Evolutionary conservation across 1,140 invertebrate species (phyloP), one percentile per base, ranked within the genome.

Genomic region (Drosophila insularis): DNA sequence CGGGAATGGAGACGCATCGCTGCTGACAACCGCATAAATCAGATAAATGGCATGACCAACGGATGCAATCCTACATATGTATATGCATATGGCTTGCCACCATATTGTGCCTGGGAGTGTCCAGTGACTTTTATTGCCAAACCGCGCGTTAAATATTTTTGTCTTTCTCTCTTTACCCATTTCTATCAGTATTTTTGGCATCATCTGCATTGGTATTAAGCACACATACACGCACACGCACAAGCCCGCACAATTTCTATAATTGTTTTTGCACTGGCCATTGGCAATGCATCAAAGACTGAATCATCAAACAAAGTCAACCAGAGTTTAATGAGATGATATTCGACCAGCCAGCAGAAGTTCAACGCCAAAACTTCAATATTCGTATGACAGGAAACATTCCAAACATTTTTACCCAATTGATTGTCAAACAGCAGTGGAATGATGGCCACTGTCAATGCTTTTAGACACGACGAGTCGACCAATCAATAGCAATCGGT

Each of bases 11-110:
- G 32, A 35, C 0, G 43, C 43, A 50, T 50, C 43, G 3, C 19
- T 50, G 43, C 21, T 82, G 82, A 86, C 82, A 87, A 69, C 66
- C 82, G 69, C 82, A 86, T 86, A 87, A 86, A 86, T 86, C 82
- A 87, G 79, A 79, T 64, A 64, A 70, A 77, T 66, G 63, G 68
- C 72, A 82, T 81, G 81, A 17, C 39, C 43, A 23, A 67, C 40
- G 55, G 35, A 68, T 56, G 64, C 50, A 35, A 27, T 32, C 5
- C 6, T 27, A 27, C 27, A 6, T 35, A 35, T 32, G 23, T 55
- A 35, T 32, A 40, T 55, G 46, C n/a, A 46, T 23, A 64, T 50
- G 43, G 6, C 17, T 39, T 14, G 61, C 31, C 14, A 50, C 11
- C 71, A 82, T 84, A 73, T 74, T 85, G 68, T 66, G 68, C 70